Conservation (phyloP, 2,797 vertebrate genomes). For the Poecilia velifera region DNA sequence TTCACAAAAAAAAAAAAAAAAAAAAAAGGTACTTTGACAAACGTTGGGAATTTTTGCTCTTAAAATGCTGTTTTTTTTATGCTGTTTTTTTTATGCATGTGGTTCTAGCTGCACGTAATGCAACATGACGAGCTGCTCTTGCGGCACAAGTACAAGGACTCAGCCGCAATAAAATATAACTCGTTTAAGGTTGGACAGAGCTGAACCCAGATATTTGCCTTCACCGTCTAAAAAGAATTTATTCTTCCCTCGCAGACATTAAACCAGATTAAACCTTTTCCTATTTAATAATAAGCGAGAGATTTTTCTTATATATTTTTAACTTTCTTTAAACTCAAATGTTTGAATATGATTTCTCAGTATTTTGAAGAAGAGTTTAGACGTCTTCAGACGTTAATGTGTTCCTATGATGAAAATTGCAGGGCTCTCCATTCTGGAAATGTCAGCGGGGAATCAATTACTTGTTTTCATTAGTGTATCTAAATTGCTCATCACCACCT, state of each 20-base stretch:
- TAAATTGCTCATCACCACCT: neutral
- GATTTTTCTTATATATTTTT: neutral
- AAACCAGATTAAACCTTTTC: neutral
- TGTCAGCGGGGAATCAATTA: neutral
- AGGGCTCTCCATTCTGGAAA: neutral
- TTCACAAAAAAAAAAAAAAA: neutral
- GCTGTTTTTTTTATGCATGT: neutral
- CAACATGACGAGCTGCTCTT: neutral
- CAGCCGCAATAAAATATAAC: neutral
- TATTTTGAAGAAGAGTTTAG: too few species aligned
- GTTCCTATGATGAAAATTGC: neutral
- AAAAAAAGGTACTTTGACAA: neutral
- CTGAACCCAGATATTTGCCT: neutral
- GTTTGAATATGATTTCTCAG: neutral
- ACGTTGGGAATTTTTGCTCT: neutral
- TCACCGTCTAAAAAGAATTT: neutral
- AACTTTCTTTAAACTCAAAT: neutral
- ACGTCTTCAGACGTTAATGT: too few species aligned
- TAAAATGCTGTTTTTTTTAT: neutral
- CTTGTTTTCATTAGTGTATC: neutral
- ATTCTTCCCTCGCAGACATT: neutral
- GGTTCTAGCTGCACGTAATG: neutral
- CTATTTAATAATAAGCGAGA: neutral
- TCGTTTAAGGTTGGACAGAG: neutral
- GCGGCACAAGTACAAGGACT: neutral